Base-by-base conservation (phyloP, 1,140 invertebrate genomes). In the Gryllus bimaculatus region DNA sequence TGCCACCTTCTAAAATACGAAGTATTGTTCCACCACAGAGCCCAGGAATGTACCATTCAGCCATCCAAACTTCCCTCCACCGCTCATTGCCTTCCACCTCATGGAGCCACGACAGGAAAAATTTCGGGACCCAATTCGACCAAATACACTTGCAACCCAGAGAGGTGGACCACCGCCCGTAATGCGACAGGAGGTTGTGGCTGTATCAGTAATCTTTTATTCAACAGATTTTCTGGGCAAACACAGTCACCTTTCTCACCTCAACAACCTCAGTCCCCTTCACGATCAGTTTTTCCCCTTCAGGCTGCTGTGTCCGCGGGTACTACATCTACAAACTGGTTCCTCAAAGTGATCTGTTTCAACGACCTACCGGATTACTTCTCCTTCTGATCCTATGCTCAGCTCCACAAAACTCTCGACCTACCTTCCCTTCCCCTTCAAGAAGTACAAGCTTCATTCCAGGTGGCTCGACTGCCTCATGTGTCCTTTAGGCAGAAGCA, bases 321-420 rank as follows among this genome's bases (percentile, higher is more conserved):
- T 21, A 73, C 78, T 48, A 26, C 79, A 20, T 49, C 48, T n/a
- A n/a, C 79, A 80, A 26, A 48, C 39, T 49, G 54, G 79, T 54
- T 54, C 80, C 78, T 74, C 80, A 78, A 73, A 75, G 74, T 21
- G 82, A 82, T 80, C 81, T 79, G 8, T 82, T 82, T 78, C 82
- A 83, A 73, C 76, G 83, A 20, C 81, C 82, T 20, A 87, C 80
- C 83, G 87, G 82, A n/a, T n/a, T 78, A 39, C 77, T 82, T 26
- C 78, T 73, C 13, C 78, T 66, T 84, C 82, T 73, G 87, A 88
- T 79, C 87, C 0, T 89, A 87, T 81, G 81, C 85, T 8, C 88
- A 73, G 86, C 88, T 13, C 88, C 89, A 48, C 85, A 87, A 47
- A 89, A 88, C 8, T 88, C 89, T 8, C 83, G 88, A 66, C 79